Percentiles rank a stretch among this genome's conserved stretches.
These are phyloP conservation scores for Silurus glanis DNA, from an alignment of 2,113 vertebrate species.

Conservation along the genomic window DNA sequence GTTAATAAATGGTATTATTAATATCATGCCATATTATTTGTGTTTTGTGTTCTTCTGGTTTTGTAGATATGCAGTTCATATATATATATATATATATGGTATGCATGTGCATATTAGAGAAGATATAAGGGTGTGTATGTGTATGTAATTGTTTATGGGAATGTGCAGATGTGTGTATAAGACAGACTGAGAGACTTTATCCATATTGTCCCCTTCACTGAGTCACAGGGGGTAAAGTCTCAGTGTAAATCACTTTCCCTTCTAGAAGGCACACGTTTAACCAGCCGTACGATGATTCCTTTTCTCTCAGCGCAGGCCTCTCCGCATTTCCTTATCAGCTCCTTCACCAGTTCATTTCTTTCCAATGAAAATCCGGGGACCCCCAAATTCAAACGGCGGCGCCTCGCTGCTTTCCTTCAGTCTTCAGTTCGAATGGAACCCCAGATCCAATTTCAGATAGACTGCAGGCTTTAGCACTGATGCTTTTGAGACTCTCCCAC, in stretches of 20 bases:
- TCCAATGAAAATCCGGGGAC: constrained; percentile 90
- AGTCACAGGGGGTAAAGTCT: constrained; percentile 87
- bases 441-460: constrained; percentile 99
- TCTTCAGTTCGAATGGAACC: constrained; percentile 85
- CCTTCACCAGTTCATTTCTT: constrained; percentile 93
- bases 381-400: constrained; percentile 94
- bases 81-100: no score
- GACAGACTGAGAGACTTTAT: constrained; percentile 20
- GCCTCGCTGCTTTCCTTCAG: constrained; percentile 80
- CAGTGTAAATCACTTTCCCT: constrained; percentile 90
- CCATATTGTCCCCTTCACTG: constrained; percentile 81
- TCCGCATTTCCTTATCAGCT: constrained; percentile 86
- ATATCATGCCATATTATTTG: not conserved
- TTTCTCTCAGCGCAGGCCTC: constrained; percentile 82
- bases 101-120: not conserved
- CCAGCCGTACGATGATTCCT: constrained; percentile 79
- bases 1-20: not conserved
- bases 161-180: constrained; percentile 21
- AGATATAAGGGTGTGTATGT: not conserved
- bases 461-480: constrained; percentile 77
- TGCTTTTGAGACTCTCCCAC: constrained; percentile 73
- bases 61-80: not conserved
- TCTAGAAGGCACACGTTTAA: constrained; percentile 89
- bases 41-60: not conserved
- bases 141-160: constrained; percentile 17